Conservation (phyloP, 1,140 invertebrate species). For the Drosophila ohnishii region DNA sequence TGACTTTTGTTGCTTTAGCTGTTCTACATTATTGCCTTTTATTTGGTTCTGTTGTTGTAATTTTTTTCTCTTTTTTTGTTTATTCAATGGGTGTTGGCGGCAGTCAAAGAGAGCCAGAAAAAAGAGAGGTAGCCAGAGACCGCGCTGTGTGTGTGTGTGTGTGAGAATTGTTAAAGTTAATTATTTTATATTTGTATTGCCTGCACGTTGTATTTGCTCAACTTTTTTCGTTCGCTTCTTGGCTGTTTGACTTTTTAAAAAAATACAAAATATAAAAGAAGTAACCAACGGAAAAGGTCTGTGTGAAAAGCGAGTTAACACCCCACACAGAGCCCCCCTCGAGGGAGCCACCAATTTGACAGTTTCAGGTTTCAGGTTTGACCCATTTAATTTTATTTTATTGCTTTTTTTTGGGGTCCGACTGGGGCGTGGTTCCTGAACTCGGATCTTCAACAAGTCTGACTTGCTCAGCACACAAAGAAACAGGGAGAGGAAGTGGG, state of each 20-base stretch:
- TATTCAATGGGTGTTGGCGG: slow-evolving; percentile 63
- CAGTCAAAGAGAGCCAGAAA: slow-evolving; percentile 7
- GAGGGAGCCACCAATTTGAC: slow-evolving; percentile 36
- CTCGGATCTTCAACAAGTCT: slow-evolving; percentile 20
- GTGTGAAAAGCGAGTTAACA: slow-evolving; percentile 24
- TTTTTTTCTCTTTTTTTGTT: slow-evolving; percentile 59
- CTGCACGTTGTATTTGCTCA: slow-evolving; percentile 75
- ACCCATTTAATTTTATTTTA: slow-evolving; percentile 35
- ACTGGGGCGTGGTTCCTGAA: slow-evolving; percentile 35
- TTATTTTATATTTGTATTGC: slow-evolving; percentile 78
- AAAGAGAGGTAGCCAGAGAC: slow-evolving; percentile 21
- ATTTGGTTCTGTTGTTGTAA: slow-evolving; percentile 50
- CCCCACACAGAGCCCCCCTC: slow-evolving; percentile 3
- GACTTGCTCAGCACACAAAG: slow-evolving; percentile 2
- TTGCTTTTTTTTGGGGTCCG: slow-evolving; percentile 14
- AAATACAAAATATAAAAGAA: slow-evolving; percentile 28
- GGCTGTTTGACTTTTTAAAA: slow-evolving; percentile 59
- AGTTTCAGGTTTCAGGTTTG: slow-evolving; percentile 51
- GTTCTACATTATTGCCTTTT: slow-evolving; percentile 70
- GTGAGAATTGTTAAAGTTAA: slow-evolving; percentile 75
- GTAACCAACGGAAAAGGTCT: slow-evolving; percentile 25
- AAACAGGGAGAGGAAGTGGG: slow-evolving; percentile 7
- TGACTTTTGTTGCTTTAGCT: slow-evolving; percentile 33
- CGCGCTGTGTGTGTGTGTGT: slow-evolving; percentile 2
- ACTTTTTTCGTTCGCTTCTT: slow-evolving; percentile 62